Conservation (phyloP, 1,140 invertebrate genomes). For the Palaemon carinicauda region DNA sequence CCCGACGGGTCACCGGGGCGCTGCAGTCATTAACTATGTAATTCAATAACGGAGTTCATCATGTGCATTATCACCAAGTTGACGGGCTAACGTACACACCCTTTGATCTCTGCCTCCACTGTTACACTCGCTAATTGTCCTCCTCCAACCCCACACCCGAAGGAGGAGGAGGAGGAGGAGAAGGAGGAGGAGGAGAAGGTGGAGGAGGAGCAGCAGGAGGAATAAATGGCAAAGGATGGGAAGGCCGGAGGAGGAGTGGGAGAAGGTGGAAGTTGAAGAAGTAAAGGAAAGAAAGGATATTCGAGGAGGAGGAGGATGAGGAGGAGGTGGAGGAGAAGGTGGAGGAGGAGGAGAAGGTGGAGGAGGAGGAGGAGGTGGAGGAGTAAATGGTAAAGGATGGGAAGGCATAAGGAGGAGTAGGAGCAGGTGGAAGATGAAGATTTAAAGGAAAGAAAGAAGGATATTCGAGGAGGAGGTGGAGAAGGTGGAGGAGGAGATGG, state of each 20-base stretch:
- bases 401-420: too few relatives aligned
- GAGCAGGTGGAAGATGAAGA: too few relatives aligned
- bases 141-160: conserved; percentile 1
- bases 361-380: too few relatives aligned
- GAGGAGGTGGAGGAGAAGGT: background rate
- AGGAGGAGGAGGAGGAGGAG: background rate
- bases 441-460: too few relatives aligned
- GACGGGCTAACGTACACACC: conserved; percentile 37
- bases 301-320: background rate
- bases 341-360: too few relatives aligned
- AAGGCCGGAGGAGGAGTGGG: background rate
- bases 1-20: background rate
- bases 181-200: background rate
- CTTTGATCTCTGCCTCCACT: conserved; percentile 41
- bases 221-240: background rate
- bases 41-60: conserved; percentile 54
- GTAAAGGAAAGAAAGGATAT: background rate
- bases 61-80: conserved; percentile 54
- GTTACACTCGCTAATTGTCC: conserved; percentile 11
- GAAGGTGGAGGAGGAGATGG: too few relatives aligned
- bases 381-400: too few relatives aligned
- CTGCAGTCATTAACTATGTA: conserved; percentile 46
- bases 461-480: too few relatives aligned
- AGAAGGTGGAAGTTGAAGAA: background rate
- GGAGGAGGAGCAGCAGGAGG: background rate